Evolutionary conservation across 2,888 invertebrate species (phyloP).

Genomic region (Deilephila elpenor): DNA sequence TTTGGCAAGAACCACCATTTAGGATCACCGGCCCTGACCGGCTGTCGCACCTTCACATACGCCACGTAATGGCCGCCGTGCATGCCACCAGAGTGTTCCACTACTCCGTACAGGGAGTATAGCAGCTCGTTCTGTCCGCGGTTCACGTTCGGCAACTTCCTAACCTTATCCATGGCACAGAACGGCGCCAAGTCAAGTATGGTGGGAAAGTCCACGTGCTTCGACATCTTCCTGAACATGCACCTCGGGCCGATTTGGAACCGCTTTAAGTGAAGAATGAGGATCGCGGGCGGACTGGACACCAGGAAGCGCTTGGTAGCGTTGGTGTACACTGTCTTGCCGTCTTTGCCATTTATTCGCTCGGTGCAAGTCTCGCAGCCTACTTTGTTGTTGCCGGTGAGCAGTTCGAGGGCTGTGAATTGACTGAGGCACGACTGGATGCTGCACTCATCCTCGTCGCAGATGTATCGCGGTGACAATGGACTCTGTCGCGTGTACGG

Average conservation of each 20-base stretch:
- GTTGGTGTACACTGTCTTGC: constrained; percentile 91
- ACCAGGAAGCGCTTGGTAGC: constrained; percentile 94
- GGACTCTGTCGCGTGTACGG: constrained; percentile 75
- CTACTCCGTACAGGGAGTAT: constrained; percentile 97
- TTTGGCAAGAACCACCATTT: constrained; percentile 90
- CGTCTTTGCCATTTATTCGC: constrained; percentile 87
- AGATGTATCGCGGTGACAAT: constrained; percentile 87
- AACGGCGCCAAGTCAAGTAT: constrained; percentile 95
- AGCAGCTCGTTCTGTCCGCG: constrained; percentile 88
- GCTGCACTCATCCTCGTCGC: constrained; percentile 92
- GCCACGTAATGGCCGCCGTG: constrained; percentile 95
- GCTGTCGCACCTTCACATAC: constrained; percentile 94
- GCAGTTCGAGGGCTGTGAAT: constrained; percentile 95
- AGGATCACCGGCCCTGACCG: constrained; percentile 85
- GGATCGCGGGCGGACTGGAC: constrained; percentile 95
- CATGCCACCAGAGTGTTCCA: constrained; percentile 96
- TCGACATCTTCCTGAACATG: constrained; percentile 92
- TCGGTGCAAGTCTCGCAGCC: constrained; percentile 96
- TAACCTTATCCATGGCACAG: constrained; percentile 89
- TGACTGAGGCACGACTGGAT: constrained; percentile 95
- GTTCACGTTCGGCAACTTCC: constrained; percentile 85
- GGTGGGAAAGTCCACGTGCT: constrained; percentile 94
- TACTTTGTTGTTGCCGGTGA: constrained; percentile 96
- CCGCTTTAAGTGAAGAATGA: constrained; percentile 97
- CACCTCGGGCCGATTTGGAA: constrained; percentile 93